These are phyloP conservation scores for Ormyrus pomaceus DNA, from an alignment of 2,888 invertebrate species.

Conservation along the genomic window DNA sequence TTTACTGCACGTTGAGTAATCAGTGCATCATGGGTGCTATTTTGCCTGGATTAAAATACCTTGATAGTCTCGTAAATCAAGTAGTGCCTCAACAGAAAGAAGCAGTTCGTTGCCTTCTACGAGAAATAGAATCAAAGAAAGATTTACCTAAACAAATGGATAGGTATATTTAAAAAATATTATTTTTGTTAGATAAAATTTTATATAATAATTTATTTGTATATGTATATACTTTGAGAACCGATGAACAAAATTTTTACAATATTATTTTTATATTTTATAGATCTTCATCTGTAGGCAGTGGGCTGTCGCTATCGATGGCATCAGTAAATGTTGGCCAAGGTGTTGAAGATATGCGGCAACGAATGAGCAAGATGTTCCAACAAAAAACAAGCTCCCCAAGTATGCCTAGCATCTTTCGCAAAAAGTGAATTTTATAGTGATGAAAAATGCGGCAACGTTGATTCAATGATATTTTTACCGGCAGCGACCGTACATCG, in stretches of 20 bases:
- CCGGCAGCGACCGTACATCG: not conserved
- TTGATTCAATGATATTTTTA: slow-evolving; percentile 1
- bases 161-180: slow-evolving; percentile 63
- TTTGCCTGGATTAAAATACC: slow-evolving; percentile 77
- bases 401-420: slow-evolving; percentile 71
- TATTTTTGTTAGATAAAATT: not conserved
- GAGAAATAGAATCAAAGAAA: slow-evolving; percentile 77
- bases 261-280: slow-evolving; percentile 19
- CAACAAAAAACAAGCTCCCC: slow-evolving; percentile 73
- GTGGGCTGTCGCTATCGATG: slow-evolving; percentile 71
- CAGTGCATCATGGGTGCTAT: slow-evolving; percentile 76
- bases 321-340: slow-evolving; percentile 76
- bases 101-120: slow-evolving; percentile 77
- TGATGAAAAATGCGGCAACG: too few species aligned
- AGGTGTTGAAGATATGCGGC: slow-evolving; percentile 80
- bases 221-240: too few species aligned
- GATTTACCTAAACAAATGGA: slow-evolving; percentile 71
- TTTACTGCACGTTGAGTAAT: slow-evolving; percentile 77
- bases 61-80: slow-evolving; percentile 76
- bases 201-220: not conserved
- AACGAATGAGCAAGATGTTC: slow-evolving; percentile 80
- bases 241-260: not conserved
- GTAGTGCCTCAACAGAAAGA: slow-evolving; percentile 77
- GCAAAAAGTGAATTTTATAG: slow-evolving; percentile 65
- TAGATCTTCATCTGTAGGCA: slow-evolving; percentile 69